Evolutionary conservation across 2,888 invertebrate species (phyloP), one percentile per base, ranked within the genome.

Genomic region (Synanthedon vespiformis): DNA sequence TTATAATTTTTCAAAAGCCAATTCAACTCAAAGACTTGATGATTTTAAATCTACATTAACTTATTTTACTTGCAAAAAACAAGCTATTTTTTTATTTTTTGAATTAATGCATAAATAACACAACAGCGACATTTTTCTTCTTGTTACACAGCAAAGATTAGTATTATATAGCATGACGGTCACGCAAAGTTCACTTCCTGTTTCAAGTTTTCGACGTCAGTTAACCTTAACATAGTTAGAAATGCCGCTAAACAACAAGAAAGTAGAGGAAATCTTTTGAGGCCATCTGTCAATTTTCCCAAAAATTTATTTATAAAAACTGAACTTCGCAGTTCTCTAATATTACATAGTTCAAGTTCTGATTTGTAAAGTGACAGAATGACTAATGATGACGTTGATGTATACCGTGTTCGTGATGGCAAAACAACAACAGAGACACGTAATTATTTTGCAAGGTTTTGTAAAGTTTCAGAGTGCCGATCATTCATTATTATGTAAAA

Each of bases 331-430:
- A n/a, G 4, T 0, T 13, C 12, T 41, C 44, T 13, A 44, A 44
- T 34, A 34, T 51, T 51, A 14, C 27, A 50, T 44, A 50, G 53
- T 44, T 53, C 53, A 50, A 50, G 12, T 44, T 62, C 61, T 65
- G 70, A 70, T 70, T 68, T 63, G 58, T 57, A 59, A 67, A 61
- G 64, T 63, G 71, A 65, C 68, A 68, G 66, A 58, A 69, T 72
- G 74, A 74, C 56, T 70, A 66, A 74, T 67, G 70, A 62, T 57
- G 69, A 71, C 66, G 57, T 67, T 68, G 72, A 72, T 67, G 62
- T 61, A 71, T 73, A 66, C 62, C 57, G 58, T 54, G 56, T 53
- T 54, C 51, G 53, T 34, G 34, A 34, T 34, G 34, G 55, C 48
- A 22, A 44, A 44, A 14, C 13, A 60, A 62, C 56, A 58, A 53